A percentile compares a stretch with the other conserved stretches of the same genome.
These are phyloP conservation scores for Drosophila lutescens DNA, from an alignment of 2,888 invertebrate species.

Conservation along the genomic window DNA sequence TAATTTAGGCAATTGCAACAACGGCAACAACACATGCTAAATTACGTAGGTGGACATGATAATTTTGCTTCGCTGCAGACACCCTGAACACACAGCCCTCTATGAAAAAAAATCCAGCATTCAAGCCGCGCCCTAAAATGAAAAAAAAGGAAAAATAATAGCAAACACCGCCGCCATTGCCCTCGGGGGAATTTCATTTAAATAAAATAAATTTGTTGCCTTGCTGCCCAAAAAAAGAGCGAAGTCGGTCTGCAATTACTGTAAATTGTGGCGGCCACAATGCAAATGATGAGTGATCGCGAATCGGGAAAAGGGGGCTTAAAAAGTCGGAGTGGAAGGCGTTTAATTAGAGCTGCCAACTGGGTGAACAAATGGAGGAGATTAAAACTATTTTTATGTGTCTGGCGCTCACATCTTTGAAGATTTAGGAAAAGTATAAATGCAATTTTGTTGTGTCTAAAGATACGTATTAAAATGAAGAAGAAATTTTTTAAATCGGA, in stretches of 20 bases:
- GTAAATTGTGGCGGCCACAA: constrained; percentile 57
- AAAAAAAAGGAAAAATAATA: constrained; percentile 58
- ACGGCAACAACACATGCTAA: constrained; percentile 66
- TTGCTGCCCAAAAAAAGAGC: constrained; percentile 49
- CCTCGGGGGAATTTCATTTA: constrained; percentile 74
- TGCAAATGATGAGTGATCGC: constrained; percentile 50
- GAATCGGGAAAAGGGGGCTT: not conserved
- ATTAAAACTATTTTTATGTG: too few species aligned
- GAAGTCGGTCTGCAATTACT: constrained; percentile 67
- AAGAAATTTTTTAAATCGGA: too few species aligned
- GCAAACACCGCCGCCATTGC: constrained; percentile 55
- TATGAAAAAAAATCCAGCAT: constrained; percentile 34
- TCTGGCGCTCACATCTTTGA: too few species aligned
- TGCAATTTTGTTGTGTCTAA: too few species aligned
- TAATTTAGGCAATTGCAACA: constrained; percentile 61
- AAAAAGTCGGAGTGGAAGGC: constrained; percentile 7
- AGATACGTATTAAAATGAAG: too few species aligned
- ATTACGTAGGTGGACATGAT: constrained; percentile 79
- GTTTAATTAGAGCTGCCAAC: constrained; percentile 25
- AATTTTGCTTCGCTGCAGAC: constrained; percentile 68
- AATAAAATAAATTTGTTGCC: constrained; percentile 78
- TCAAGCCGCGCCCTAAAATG: constrained; percentile 71
- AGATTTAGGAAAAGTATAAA: too few species aligned
- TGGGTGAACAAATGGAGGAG: constrained; percentile 16
- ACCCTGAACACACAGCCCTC: constrained; percentile 30